Evolutionary conservation across 2,113 vertebrate species (phyloP), one percentile per base, ranked within the genome.

Genomic region (Passer domesticus): DNA sequence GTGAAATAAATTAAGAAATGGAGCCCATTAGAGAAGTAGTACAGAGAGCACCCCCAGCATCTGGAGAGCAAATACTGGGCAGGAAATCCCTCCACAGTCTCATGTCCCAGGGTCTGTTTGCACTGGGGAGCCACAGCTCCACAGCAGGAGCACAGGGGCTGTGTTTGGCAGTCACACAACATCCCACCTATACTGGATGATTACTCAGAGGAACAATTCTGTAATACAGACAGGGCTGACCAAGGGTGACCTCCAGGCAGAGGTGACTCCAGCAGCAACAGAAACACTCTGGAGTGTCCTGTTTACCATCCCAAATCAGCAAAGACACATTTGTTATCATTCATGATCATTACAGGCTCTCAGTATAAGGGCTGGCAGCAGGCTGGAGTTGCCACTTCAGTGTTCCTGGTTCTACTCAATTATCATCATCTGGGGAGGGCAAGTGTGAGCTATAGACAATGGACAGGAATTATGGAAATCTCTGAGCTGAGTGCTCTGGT

Each of bases 401-500:
- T 56, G 62, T 56, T 76, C 68, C 87, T 87, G 56, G 50, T 60
- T 85, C 53, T 76, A 39, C 47, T 35, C 70, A 70, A 69, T 95
- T 73, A 85, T 50, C 91, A 44, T 91, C 88, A 85, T 77, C 70
- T 3, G 5, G 56, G 33, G 87, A 95, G 63, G 91, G 94, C 94
- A 94, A 74, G 87, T 85, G 89, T 87, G 82, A 95, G 49, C 87
- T 72, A 11, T 24, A 14, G 30, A 53, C 64, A 85, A 35, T 10
- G 64, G 53, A 39, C 46, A 67, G 58, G 74, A 87, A 82, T 91
- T 66, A 76, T 41, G 67, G 84, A 91, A 84, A 82, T 37, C 39
- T 73, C 87, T 75, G 44, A 47, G 53, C 69, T 15, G 59, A 92
- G 39, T 35, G 64, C 47, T 55, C 15, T 53, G 66, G 43, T 39